A percentile compares a stretch with the other conserved stretches of the same genome.
Evolutionary conservation across 2,888 invertebrate species (phyloP).

Genomic region (Drosophila gaucha): DNA sequence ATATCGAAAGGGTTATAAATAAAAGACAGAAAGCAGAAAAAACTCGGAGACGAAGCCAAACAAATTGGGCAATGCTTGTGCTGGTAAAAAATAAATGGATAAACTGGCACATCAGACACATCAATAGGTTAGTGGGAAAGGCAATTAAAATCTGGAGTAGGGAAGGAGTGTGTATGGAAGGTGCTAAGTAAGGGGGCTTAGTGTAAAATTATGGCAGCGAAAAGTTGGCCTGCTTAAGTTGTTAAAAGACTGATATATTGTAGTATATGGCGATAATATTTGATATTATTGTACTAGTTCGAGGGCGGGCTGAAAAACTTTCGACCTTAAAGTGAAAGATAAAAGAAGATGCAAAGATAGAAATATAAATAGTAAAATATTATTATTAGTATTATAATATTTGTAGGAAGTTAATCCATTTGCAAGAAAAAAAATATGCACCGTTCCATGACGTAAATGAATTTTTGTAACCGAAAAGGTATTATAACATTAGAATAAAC

Average conservation of each 20-base stretch:
- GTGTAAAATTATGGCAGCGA: conserved; percentile 8
- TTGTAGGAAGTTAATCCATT: too few species aligned
- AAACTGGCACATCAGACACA: conserved; percentile 23
- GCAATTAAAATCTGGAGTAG: conserved; percentile 26
- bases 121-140: conserved; percentile 21
- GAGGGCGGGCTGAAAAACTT: not conserved
- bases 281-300: not conserved
- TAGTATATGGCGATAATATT: not conserved
- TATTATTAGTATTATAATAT: too few species aligned
- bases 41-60: conserved; percentile 6
- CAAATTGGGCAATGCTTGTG: conserved; percentile 44
- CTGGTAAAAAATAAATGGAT: conserved; percentile 33
- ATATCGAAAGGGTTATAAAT: conserved; percentile 68
- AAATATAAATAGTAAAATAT: too few species aligned
- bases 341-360: too few species aligned
- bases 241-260: not conserved
- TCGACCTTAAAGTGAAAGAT: not conserved
- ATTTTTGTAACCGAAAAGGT: too few species aligned
- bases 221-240: not conserved
- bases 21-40: conserved; percentile 18
- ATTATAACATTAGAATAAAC: too few species aligned
- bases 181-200: conserved; percentile 13
- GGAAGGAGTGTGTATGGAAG: not conserved
- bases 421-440: too few species aligned
- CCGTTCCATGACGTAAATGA: too few species aligned